Evolutionary conservation across 2,888 invertebrate species (phyloP), one percentile per base, ranked within the genome.

Genomic region (Nymphalis polychloros): DNA sequence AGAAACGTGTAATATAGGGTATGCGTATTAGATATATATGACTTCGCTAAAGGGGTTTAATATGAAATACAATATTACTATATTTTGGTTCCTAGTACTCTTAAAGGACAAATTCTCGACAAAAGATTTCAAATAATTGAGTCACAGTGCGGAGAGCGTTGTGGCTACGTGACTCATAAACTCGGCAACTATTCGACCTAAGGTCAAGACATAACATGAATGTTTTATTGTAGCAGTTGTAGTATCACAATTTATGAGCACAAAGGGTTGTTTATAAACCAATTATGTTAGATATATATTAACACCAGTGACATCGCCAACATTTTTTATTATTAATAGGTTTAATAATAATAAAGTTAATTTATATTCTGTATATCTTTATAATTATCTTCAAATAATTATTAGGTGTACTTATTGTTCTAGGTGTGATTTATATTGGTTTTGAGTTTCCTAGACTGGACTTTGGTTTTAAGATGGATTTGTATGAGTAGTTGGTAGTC

Each of bases 141-240:
- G 48, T 55, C 35, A 55, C 48, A 23, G n/a, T 48, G 19, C n/a
- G 17, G 27, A 47, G 17, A 60, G 59, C 19, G 49, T 63, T 57
- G 55, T 55, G 63, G 63, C 60, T 49, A 78, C 75, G 76, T 85
- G 82, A 83, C 75, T 85, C 84, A 84, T 82, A 83, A 80, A 79
- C 81, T 83, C 73, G 75, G 80, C 81, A 85, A 83, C 81, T 81
- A 81, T 82, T 83, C 78, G 78, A 81, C 77, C 78, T 81, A 73
- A 79, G 81, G 83, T 82, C 79, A 81, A 80, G 81, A 80, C 79
- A 82, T 82, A 84, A 83, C 83, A 82, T 80, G 76, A 71, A 70
- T 78, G 77, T 82, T 83, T 85, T 82, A 85, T 78, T 78, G 78
- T 72, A 72, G 75, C 47, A 59, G 53, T 23, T n/a, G 41, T 41